Evolutionary conservation across 1,140 invertebrate genomes (phyloP).

Genomic region (Diorhabda sublineata): DNA sequence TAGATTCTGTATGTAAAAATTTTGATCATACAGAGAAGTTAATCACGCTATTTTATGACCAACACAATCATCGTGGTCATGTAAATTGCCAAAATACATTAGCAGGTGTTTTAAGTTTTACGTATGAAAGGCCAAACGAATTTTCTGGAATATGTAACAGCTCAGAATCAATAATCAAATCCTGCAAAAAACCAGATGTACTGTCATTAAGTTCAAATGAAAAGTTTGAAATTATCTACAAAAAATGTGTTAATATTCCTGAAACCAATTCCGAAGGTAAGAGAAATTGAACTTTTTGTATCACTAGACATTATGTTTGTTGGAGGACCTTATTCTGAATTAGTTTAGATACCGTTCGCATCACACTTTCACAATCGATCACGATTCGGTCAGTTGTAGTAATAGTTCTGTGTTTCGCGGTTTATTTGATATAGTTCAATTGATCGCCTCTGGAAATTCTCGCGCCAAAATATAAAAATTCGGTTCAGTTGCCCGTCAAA

Average conservation of each 20-base stretch:
- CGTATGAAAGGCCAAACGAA: not conserved
- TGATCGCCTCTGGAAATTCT: too few species aligned
- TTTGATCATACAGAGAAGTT: not conserved
- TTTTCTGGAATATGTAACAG: not conserved
- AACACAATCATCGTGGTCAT: not conserved
- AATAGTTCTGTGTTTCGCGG: too few species aligned
- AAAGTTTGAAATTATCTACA: slow-evolving; percentile 94
- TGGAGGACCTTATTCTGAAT: too few species aligned
- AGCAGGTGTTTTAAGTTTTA: not conserved
- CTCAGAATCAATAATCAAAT: not conserved
- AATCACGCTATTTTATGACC: not conserved
- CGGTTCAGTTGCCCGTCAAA: too few species aligned
- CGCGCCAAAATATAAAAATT: too few species aligned
- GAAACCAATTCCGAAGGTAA: slow-evolving; percentile 83
- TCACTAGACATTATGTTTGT: not conserved
- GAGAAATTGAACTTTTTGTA: slow-evolving; percentile 24
- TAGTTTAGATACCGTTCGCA: too few species aligned
- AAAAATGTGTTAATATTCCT: slow-evolving; percentile 76
- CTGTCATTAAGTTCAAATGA: slow-evolving; percentile 69
- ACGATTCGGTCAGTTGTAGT: too few species aligned
- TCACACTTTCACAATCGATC: too few species aligned
- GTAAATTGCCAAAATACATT: not conserved
- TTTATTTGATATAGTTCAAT: too few species aligned
- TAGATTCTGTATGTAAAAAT: too few species aligned
- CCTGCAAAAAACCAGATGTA: not conserved